Evolutionary conservation across 2,113 vertebrate species (phyloP), one percentile per base, ranked within the genome.

Genomic region (Cisticola juncidis): DNA sequence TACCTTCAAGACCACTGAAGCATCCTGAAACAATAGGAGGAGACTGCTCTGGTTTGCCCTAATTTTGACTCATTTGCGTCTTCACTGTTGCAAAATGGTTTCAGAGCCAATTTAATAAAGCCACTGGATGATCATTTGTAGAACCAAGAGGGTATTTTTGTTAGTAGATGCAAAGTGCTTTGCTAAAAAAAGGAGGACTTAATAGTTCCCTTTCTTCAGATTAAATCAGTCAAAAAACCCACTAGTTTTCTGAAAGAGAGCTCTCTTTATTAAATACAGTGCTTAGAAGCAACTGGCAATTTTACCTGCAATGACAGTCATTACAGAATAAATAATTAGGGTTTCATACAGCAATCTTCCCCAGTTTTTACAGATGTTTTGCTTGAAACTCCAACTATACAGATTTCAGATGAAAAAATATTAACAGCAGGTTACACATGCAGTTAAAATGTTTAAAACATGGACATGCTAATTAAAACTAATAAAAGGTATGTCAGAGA

Each of bases 271-370:
- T 78, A 77, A 81, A 70, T 2, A 61, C 29, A 91, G 29, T 24
- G 33, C 57, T 76, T 74, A 66, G 23, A 91, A 92, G 36, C n/a
- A 89, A 91, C 36, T 53, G 31, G 69, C 54, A 84, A 26, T 91
- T 85, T 90, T 84, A 48, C 74, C 79, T 72, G 77, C 83, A 92
- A 57, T 0, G 1, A 61, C 23, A 88, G 48, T 68, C 36, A 80
- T 61, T 88, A 82, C 50, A 82, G 74, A 85, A 91, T 60, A 92
- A 92, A 84, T 88, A 89, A 87, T 87, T 65, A 87, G n/a, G 14
- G 44, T 56, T 56, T 38, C 0, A 0, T 48, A 79, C 68, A 58
- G 48, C 24, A 48, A 26, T 82, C 61, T 79, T 79, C 16, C 44
- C 48, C 12, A 0, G 8, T 65, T 77, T 77, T 77, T 76, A 82